Conservation (phyloP, 2,797 vertebrate genomes). For the Mormyrops boulengeri region DNA sequence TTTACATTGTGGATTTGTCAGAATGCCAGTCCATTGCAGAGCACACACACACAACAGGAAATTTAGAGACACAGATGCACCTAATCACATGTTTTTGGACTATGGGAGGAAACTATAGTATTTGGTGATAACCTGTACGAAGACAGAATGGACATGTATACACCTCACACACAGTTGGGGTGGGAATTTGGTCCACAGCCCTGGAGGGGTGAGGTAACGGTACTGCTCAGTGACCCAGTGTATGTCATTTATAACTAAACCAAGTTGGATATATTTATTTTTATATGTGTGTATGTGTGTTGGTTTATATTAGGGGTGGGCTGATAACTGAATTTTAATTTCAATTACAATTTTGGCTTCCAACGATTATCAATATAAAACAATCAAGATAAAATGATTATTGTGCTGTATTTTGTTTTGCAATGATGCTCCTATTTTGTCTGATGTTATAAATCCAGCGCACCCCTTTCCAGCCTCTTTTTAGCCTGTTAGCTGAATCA, state of each 20-base stretch:
- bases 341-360: neutral
- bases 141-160: neutral
- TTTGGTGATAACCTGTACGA: neutral
- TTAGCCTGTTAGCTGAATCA: neutral
- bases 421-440: neutral
- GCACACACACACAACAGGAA: neutral
- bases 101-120: neutral
- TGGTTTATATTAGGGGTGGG: neutral
- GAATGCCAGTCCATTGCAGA: neutral
- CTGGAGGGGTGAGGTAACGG: neutral
- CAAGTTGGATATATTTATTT: neutral
- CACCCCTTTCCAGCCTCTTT: neutral
- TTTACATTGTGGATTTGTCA: neutral
- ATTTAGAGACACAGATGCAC: neutral
- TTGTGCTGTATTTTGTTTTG: neutral
- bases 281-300: neutral
- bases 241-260: neutral
- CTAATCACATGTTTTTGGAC: neutral
- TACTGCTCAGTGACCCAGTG: neutral
- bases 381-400: neutral
- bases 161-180: neutral
- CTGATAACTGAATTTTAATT: neutral
- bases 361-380: neutral
- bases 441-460: neutral
- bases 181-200: neutral